Conservation (phyloP, 2,113 vertebrate species). For the Ondatra zibethicus region DNA sequence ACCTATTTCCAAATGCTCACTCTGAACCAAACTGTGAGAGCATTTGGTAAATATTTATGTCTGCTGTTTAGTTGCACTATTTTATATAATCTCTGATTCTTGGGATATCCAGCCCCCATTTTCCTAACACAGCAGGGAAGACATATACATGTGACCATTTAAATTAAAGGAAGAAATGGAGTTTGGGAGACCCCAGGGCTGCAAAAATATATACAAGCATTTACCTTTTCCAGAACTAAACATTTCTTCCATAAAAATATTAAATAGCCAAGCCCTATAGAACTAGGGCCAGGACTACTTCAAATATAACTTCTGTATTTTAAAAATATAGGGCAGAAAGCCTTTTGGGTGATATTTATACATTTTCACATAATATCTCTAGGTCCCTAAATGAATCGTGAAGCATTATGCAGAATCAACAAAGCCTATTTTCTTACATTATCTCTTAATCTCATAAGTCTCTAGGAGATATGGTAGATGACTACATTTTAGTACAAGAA, state of each 20-base stretch:
- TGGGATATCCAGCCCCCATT: slow-evolving; percentile 89
- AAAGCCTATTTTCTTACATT: slow-evolving; percentile 84
- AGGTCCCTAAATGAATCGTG: slow-evolving; percentile 85
- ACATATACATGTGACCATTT: slow-evolving; percentile 87
- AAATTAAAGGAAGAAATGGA: slow-evolving; percentile 88
- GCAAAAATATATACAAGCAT: slow-evolving; percentile 91
- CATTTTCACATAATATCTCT: slow-evolving; percentile 86
- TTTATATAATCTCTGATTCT: slow-evolving; percentile 82
- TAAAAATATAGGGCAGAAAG: slow-evolving; percentile 93
- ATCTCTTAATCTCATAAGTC: slow-evolving; percentile 85
- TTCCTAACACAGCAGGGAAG: slow-evolving; percentile 87
- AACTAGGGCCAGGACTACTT: slow-evolving; percentile 91
- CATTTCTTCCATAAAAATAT: slow-evolving; percentile 92
- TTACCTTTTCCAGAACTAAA: slow-evolving; percentile 89
- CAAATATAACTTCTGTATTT: slow-evolving; percentile 90
- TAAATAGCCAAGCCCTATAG: slow-evolving; percentile 90
- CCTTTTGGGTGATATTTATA: slow-evolving; percentile 90
- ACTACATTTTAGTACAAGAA: slow-evolving; percentile 85
- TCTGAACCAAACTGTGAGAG: slow-evolving; percentile 76
- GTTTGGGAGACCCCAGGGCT: slow-evolving; percentile 83
- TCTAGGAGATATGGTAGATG: slow-evolving; percentile 85
- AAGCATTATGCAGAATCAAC: slow-evolving; percentile 86
- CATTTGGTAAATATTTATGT: slow-evolving; percentile 76
- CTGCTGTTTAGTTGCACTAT: slow-evolving; percentile 71
- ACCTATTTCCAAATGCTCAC: slow-evolving; percentile 73